These are phyloP conservation scores for Crocuta crocuta DNA, from an alignment of 2,113 vertebrate genomes.

Conservation along the genomic window DNA sequence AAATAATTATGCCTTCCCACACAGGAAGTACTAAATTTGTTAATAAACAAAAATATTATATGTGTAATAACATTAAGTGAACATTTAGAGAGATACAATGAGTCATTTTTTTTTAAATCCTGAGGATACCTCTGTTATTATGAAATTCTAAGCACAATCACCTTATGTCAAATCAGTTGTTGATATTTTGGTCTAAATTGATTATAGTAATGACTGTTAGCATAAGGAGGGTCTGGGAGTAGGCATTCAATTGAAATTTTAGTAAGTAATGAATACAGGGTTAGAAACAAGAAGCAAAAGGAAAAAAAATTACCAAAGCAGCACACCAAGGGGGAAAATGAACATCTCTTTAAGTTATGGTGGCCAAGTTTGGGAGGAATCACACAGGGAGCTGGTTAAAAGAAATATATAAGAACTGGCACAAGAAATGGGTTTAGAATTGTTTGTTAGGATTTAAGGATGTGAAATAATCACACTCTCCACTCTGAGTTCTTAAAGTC, in stretches of 20 bases:
- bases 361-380: neutral
- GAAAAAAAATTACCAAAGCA: neutral
- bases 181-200: neutral
- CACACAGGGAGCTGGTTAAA: neutral
- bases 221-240: neutral
- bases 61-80: neutral
- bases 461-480: neutral
- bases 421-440: neutral
- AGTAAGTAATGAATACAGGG: neutral
- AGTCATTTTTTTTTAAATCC: neutral
- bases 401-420: neutral
- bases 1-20: neutral
- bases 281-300: neutral
- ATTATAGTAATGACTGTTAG: neutral
- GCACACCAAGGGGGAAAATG: neutral
- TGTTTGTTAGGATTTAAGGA: neutral
- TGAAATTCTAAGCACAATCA: conserved; percentile 1
- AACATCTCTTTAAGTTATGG: neutral
- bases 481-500: neutral
- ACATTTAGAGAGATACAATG: neutral
- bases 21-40: neutral
- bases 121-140: neutral
- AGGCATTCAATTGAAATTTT: neutral
- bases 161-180: neutral
- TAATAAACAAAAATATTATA: neutral